Percentiles rank a stretch among this genome's conserved stretches.
phyloP scores from a whole-genome alignment of 2,113 vertebrate species.

The Rhinogobius similis region DNA sequence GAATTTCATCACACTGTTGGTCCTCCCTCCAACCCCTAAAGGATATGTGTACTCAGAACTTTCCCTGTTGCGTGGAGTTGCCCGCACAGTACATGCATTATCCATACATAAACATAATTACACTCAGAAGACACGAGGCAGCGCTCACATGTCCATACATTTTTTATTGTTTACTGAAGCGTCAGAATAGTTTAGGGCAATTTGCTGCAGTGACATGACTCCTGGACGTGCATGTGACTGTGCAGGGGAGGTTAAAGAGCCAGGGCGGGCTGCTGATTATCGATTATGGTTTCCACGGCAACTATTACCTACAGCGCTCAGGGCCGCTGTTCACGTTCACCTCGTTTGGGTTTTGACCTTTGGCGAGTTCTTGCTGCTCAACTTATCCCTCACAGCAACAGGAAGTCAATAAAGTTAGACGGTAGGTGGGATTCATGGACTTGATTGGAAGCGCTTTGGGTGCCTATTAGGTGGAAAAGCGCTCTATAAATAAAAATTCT shows the following conservation, averaged over 20 bases:
- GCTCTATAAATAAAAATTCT: no score
- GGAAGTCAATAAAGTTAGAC: neutral
- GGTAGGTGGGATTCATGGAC: no score
- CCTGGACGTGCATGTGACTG: neutral
- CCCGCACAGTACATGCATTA: neutral
- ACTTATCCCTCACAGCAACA: neutral
- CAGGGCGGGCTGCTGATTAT: neutral
- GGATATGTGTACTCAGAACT: neutral
- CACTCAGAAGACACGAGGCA: neutral
- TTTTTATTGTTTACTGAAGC: neutral
- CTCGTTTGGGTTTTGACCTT: slow-evolving; percentile 12
- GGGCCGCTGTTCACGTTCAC: neutral
- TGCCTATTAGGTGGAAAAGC: no score
- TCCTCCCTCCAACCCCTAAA: neutral
- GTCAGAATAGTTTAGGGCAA: neutral
- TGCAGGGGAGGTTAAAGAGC: neutral
- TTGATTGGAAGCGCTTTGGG: no score
- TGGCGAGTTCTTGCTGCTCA: neutral
- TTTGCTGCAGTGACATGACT: neutral
- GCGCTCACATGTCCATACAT: neutral
- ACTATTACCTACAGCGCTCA: neutral
- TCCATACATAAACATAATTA: neutral
- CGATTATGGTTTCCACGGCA: slow-evolving; percentile 4
- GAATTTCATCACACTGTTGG: neutral
- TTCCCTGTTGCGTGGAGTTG: neutral